Conservation (phyloP, 2,888 invertebrate genomes). For the Acanthosoma haemorrhoidale region DNA sequence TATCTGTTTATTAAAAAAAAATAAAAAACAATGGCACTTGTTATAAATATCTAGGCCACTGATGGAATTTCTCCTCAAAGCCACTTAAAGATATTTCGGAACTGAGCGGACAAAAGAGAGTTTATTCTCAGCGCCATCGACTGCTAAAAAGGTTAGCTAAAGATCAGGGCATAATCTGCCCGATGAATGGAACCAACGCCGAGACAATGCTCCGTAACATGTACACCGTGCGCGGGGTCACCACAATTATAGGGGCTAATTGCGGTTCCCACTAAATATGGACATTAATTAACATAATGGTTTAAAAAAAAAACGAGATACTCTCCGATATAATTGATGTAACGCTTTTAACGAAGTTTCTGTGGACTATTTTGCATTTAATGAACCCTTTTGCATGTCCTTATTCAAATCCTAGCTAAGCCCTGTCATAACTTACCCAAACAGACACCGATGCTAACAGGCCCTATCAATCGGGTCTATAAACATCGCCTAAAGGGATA, state of each 20-base stretch:
- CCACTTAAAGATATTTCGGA: too few species aligned
- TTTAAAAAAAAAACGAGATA: too few species aligned
- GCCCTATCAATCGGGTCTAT: too few species aligned
- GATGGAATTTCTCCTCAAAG: too few species aligned
- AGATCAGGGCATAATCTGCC: not conserved
- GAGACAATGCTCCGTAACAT: not conserved
- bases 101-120: not conserved
- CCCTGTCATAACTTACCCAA: too few species aligned
- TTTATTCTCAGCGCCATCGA: not conserved
- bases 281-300: constrained; percentile 26
- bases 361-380: constrained; percentile 28
- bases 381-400: constrained; percentile 15
- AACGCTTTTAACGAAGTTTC: not conserved
- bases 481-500: too few species aligned
- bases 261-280: not conserved
- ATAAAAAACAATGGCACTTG: too few species aligned
- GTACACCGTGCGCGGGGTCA: not conserved
- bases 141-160: too few species aligned
- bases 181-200: not conserved
- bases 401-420: constrained; percentile 9
- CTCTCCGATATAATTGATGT: constrained; percentile 20
- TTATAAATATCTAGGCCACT: too few species aligned
- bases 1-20: too few species aligned
- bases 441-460: too few species aligned
- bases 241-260: not conserved